Base-by-base conservation (phyloP, 2,113 vertebrate species). In the Podilymbus podiceps region DNA sequence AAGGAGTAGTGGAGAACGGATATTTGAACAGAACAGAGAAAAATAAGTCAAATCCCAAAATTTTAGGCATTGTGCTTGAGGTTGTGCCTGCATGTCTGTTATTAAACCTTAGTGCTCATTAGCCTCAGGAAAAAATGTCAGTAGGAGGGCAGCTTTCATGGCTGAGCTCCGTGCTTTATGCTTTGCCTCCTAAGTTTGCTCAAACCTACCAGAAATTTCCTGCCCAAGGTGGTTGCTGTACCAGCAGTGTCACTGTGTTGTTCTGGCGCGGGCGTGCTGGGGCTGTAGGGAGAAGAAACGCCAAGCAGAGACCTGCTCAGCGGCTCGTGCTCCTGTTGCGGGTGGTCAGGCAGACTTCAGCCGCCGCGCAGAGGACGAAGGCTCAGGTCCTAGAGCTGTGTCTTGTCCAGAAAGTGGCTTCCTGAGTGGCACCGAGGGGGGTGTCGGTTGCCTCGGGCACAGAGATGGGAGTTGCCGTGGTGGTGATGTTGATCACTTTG, bases 391-490 rank as follows among this genome's bases (percentile, higher is more conserved):
- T 22, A 3, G 18, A 28, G 35, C 31, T 17, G 31, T 0, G 0
- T 31, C 40, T 62, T 30, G 30, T 40, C 53, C 47, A 1, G 0
- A 30, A 21, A 49, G 24, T 9, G 38, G 35, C 44, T 64, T 27
- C 30, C 52, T 5, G n/a, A 15, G 10, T 9, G 21, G 49, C 15
- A 14, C 47, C 0, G 3, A 30, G 44, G 24, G 19, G 40, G 14
- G 7, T 33, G 14, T 53, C 40, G 9, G 5, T 44, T 0, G 5
- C 33, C 22, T 19, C 0, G 1, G 24, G 44, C 1, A 3, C 20
- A 31, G 69, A 35, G 22, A 4, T 15, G 25, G 0, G 3, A 64
- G 49, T 16, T 44, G 27, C 17, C 28, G 22, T 44, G 27, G 30
- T 38, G 38, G 63, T 16, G 22, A 8, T 47, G 10, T 20, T 35